Percentiles rank a stretch among this genome's conserved stretches.
phyloP scores from a whole-genome alignment of 2,888 invertebrate genomes.

The Ariolimax columbianus region DNA sequence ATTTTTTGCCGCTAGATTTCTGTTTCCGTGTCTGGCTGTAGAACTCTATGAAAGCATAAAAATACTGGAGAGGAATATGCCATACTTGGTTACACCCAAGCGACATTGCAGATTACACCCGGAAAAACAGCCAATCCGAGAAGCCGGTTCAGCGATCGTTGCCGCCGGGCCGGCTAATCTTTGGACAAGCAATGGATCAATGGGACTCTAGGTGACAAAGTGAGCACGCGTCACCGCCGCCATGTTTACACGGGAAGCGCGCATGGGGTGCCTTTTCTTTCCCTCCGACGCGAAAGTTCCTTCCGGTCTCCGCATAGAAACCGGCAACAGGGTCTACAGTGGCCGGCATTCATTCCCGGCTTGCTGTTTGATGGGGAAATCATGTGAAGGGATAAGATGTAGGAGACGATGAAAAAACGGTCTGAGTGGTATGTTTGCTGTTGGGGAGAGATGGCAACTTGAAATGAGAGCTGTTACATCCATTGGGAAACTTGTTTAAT shows the following conservation, averaged over 20 bases:
- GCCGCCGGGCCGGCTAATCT: constrained; percentile 39
- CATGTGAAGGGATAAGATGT: constrained; percentile 18
- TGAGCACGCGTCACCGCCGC: constrained; percentile 40
- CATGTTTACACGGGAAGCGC: constrained; percentile 47
- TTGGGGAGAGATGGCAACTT: neutral
- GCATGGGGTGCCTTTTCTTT: constrained; percentile 46
- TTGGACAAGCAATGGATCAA: constrained; percentile 43
- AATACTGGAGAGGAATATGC: constrained; percentile 26
- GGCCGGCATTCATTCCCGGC: constrained; percentile 33
- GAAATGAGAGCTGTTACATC: too few relatives aligned
- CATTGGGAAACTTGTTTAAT: too few relatives aligned
- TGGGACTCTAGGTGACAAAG: constrained; percentile 41
- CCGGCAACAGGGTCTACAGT: constrained; percentile 41
- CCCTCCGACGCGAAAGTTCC: constrained; percentile 46
- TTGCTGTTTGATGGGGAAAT: constrained; percentile 38
- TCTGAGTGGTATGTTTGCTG: neutral
- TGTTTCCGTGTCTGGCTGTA: neutral
- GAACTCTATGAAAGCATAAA: constrained; percentile 6
- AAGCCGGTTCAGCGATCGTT: constrained; percentile 33
- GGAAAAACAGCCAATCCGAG: constrained; percentile 40
- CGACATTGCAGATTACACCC: constrained; percentile 35
- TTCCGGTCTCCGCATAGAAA: constrained; percentile 44
- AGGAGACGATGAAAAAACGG: neutral
- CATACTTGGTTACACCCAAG: constrained; percentile 36
- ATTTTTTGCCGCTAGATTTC: neutral